Evolutionary conservation across 1,140 invertebrate genomes (phyloP), one percentile per base, ranked within the genome.

Genomic region (Aphidius gifuensis): DNA sequence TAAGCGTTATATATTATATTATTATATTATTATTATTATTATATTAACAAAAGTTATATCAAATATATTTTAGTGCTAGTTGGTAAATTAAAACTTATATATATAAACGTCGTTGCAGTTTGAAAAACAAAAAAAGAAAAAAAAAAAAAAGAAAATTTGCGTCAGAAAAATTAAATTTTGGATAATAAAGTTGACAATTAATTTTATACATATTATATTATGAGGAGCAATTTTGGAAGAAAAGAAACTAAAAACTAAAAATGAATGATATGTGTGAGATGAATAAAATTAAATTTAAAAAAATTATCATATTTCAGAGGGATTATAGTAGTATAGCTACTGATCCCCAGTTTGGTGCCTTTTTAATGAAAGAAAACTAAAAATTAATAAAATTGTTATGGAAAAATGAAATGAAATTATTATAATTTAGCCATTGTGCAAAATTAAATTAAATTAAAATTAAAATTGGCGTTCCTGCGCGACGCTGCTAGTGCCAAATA

Each of bases 31-130:
- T 64, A 64, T 64, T 46, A 68, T 65, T 62, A 66, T 71, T 51
- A 77, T 32, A 32, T 75, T 77, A 78, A 78, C 73, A 79, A 72
- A 79, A 76, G 73, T 79, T 79, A 80, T 80, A 78, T 75, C 69
- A 72, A 78, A 75, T 79, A 80, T 80, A 79, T 80, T 80, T 80
- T 79, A 80, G 78, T 61, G 73, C 72, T 80, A 80, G 78, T 80
- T 79, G 74, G 72, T 80, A 78, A 72, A 53, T 39, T 53, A 53
- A 53, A 68, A 68, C 67, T 69, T 71, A 71, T 78, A 77, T 69
- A 69, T 74, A 77, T 75, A 77, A 79, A 77, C 70, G 71, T 79
- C 76, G 77, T 80, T 79, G 76, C 78, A 79, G 74, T 79, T 78
- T 70, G 58, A 62, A 66, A 66, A 66, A 60, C 57, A 42, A 38